A percentile compares a stretch with the other conserved stretches of the same genome.
phyloP scores from a whole-genome alignment of 2,888 invertebrate genomes.

The Meteorus colon region DNA sequence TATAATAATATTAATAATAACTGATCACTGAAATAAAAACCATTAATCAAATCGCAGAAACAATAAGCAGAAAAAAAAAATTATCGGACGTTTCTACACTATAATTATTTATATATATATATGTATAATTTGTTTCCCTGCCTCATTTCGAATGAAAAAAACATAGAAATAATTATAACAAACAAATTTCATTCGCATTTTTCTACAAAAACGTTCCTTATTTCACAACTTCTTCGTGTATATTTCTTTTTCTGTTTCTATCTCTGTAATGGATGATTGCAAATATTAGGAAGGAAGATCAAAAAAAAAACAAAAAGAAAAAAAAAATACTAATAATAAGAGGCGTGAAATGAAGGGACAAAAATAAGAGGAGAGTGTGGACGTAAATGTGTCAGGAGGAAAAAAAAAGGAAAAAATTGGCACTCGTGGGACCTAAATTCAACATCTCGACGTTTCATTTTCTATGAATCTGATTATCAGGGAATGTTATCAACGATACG shows the following conservation, averaged over 20 bases:
- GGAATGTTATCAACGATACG: slow-evolving; percentile 8
- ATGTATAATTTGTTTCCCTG: not conserved
- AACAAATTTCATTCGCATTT: not conserved
- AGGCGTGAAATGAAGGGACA: not conserved
- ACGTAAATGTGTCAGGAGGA: not conserved
- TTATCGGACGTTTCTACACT: not conserved
- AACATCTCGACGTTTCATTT: slow-evolving; percentile 8
- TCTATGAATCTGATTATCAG: not conserved
- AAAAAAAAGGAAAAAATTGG: slow-evolving; percentile 26
- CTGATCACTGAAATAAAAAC: not conserved
- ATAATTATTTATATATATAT: slow-evolving; percentile 3
- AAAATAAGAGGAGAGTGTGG: not conserved
- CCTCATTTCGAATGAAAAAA: not conserved
- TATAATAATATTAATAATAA: not conserved
- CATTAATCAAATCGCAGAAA: not conserved
- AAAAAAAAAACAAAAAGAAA: not conserved
- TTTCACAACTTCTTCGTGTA: not conserved
- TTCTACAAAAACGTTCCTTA: not conserved
- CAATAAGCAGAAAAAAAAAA: not conserved
- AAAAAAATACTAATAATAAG: not conserved
- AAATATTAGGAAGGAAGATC: slow-evolving; percentile 22
- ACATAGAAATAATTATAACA: not conserved
- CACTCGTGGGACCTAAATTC: slow-evolving; percentile 1
- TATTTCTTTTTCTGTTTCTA: not conserved
- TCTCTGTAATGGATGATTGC: slow-evolving; percentile 8